Percentiles rank a stretch among this genome's conserved stretches.
These are phyloP conservation scores for Drosophila emarginata DNA, from an alignment of 2,888 invertebrate genomes.

Conservation along the genomic window DNA sequence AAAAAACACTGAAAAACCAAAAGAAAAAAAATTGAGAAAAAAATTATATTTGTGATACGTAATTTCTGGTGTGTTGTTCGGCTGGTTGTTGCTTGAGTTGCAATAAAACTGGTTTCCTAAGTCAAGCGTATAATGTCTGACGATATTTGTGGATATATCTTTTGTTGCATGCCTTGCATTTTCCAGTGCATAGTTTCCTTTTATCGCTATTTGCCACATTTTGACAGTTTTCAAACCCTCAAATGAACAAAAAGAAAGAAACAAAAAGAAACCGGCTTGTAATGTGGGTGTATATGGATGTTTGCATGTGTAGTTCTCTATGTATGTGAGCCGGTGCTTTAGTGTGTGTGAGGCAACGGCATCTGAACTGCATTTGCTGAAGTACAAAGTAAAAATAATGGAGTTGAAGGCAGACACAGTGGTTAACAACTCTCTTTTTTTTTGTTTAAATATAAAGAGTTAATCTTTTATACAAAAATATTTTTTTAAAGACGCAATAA, in stretches of 20 bases:
- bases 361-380: slow-evolving; percentile 29
- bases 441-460: slow-evolving; percentile 22
- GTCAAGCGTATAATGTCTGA: slow-evolving; percentile 69
- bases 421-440: slow-evolving; percentile 9
- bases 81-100: slow-evolving; percentile 65
- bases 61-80: slow-evolving; percentile 66
- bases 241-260: slow-evolving; percentile 6
- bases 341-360: slow-evolving; percentile 34
- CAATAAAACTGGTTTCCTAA: slow-evolving; percentile 78
- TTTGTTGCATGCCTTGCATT: slow-evolving; percentile 59
- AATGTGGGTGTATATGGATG: slow-evolving; percentile 37
- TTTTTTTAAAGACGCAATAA: slow-evolving; percentile 13
- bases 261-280: slow-evolving; percentile 61
- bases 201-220: slow-evolving; percentile 65
- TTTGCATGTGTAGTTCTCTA: not conserved
- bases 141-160: slow-evolving; percentile 48
- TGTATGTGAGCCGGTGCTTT: slow-evolving; percentile 1
- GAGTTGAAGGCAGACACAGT: slow-evolving; percentile 34
- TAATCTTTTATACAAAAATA: slow-evolving; percentile 22
- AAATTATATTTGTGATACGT: slow-evolving; percentile 69
- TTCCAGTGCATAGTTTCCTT: slow-evolving; percentile 59
- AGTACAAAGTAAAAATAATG: slow-evolving; percentile 14
- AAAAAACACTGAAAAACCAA: slow-evolving; percentile 14
- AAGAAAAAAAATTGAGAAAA: slow-evolving; percentile 18
- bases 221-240: slow-evolving; percentile 39